These are phyloP conservation scores for Ormyrus pomaceus DNA, from an alignment of 2,888 invertebrate genomes.

Conservation along the genomic window DNA sequence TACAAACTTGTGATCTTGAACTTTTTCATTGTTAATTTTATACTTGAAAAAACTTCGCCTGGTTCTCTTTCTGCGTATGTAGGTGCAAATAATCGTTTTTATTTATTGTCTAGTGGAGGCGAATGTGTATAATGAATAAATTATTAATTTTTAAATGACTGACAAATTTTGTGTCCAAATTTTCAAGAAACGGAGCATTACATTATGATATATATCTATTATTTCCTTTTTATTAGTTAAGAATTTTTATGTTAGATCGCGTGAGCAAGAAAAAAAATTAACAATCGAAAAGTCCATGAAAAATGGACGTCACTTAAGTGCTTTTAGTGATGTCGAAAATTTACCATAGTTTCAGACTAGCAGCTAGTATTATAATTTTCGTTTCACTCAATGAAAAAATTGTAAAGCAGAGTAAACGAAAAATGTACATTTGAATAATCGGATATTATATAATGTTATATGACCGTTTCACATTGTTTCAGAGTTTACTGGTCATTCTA, in stretches of 20 bases:
- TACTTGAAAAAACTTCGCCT: slow-evolving; percentile 13
- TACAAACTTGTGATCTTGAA: slow-evolving; percentile 43
- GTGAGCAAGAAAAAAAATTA: slow-evolving; percentile 53
- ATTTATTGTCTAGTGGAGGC: not conserved
- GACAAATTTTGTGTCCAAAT: slow-evolving; percentile 13
- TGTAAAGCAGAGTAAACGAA: slow-evolving; percentile 56
- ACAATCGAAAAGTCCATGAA: slow-evolving; percentile 52
- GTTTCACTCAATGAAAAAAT: slow-evolving; percentile 44
- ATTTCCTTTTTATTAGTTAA: slow-evolving; percentile 15
- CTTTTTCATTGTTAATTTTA: slow-evolving; percentile 55
- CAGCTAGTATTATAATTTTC: slow-evolving; percentile 50
- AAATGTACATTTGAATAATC: slow-evolving; percentile 71
- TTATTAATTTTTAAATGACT: slow-evolving; percentile 36
- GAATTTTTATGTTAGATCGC: slow-evolving; percentile 19
- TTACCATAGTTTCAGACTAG: slow-evolving; percentile 64
- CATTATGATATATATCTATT: slow-evolving; percentile 12
- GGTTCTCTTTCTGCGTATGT: slow-evolving; percentile 3
- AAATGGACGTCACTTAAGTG: slow-evolving; percentile 26
- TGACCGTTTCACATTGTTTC: slow-evolving; percentile 67
- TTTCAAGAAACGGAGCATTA: not conserved
- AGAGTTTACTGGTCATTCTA: slow-evolving; percentile 70
- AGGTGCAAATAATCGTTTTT: slow-evolving; percentile 7
- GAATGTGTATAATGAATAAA: slow-evolving; percentile 32
- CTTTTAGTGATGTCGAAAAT: slow-evolving; percentile 43
- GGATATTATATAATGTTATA: slow-evolving; percentile 65